A percentile compares a stretch with the other conserved stretches of the same genome.
These are phyloP conservation scores for Fukomys damarensis DNA, from an alignment of 2,113 vertebrate species.

Conservation along the genomic window DNA sequence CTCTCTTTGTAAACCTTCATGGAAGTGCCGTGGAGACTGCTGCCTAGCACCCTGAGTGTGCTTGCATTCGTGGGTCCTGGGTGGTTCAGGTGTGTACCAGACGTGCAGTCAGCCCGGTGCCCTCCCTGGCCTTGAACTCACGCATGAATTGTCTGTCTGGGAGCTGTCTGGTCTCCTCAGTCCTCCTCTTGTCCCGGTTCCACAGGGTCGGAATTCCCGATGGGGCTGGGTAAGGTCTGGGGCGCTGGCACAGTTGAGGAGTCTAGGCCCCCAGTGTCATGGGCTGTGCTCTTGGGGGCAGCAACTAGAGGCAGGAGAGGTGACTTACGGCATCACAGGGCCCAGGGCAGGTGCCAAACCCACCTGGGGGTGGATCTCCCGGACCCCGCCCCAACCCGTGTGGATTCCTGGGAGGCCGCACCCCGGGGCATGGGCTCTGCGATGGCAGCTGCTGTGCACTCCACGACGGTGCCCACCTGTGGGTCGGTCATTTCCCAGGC, in stretches of 20 bases:
- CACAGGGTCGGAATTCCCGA: neutral
- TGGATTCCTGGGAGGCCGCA: neutral
- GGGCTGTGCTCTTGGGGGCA: neutral
- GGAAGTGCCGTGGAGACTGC: accelerated
- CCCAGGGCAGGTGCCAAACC: no score
- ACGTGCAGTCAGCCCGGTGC: accelerated
- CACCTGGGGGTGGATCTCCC: neutral
- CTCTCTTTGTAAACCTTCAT: neutral
- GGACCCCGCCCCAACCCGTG: neutral
- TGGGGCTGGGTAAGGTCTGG: neutral
- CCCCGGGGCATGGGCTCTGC: neutral
- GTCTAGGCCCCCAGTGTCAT: neutral
- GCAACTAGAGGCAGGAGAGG: neutral
- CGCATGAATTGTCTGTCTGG: accelerated
- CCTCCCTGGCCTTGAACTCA: neutral
- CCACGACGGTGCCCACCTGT: neutral
- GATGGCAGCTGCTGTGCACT: no score
- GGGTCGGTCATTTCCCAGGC: neutral
- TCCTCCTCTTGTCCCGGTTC: neutral
- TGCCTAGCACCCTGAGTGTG: accelerated
- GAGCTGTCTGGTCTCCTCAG: accelerated
- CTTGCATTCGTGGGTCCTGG: no score
- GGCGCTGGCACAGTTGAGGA: neutral
- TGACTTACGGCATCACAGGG: accelerated
- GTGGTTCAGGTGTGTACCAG: accelerated